Evolutionary conservation across 2,797 vertebrate species (phyloP), one percentile per base, ranked within the genome.

Genomic region (Catamblyrhynchus diadema): DNA sequence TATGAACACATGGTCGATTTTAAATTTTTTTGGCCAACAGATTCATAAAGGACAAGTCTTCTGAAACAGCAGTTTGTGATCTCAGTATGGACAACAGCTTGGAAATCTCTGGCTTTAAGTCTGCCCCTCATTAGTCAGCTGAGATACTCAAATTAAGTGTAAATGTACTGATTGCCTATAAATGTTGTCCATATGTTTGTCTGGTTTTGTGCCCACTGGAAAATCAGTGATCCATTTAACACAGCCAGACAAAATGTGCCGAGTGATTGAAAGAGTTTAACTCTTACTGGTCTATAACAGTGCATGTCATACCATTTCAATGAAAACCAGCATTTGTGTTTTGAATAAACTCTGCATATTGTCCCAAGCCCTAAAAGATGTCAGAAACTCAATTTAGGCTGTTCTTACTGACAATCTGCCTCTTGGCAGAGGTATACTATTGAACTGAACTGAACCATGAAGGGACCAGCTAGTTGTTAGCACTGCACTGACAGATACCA

Each of bases 121-220:
- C 78, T 80, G 65, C 53, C 87, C 59, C 86, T 95, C 82, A 82
- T 96, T 94, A 97, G 89, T 91, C 84, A 92, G 41, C 54, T 65
- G 92, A 73, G 47, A 67, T 90, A 59, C 77, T 83, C 74, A 95
- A 93, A 89, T 94, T 94, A 73, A 28, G 50, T 64, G 39, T 75
- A 86, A 77, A 65, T 82, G 32, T 89, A 80, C 48, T 87, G 77
- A 88, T 84, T 91, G 53, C 45, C 64, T 93, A 71, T 88, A 92
- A 96, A 94, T 90, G 57, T 51, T 69, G 25, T 81, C 75, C 95
- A 86, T 94, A 96, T 96, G 91, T 90, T 92, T 94, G 45, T 48
- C 88, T 95, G 91, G 60, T 88, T 94, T 95, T 90, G 21, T 89
- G 90, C 80, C 64, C 32, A 65, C 59, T 86, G 48, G 82, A 89